Percentiles rank a stretch among this genome's conserved stretches.
phyloP scores from a whole-genome alignment of 2,888 invertebrate genomes.

The Busseola fusca region DNA sequence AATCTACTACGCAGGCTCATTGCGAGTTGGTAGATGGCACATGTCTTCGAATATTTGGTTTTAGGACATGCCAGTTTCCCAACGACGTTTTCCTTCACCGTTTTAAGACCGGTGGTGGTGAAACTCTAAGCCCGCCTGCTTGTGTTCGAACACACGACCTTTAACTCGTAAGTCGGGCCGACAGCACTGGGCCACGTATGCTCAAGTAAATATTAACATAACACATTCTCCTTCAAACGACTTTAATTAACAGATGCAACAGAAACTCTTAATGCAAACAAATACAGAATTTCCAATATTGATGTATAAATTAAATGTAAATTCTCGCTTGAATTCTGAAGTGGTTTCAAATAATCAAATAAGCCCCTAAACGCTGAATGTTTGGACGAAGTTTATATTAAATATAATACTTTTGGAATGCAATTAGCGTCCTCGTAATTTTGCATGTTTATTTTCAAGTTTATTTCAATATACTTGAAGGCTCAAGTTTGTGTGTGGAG shows the following conservation, averaged over 20 bases:
- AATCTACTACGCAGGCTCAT: not conserved
- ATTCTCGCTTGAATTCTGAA: slow-evolving; percentile 26
- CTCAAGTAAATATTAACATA: not conserved
- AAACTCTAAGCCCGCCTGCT: no score
- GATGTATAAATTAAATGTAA: slow-evolving; percentile 34
- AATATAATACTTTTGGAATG: slow-evolving; percentile 66
- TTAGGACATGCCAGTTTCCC: not conserved
- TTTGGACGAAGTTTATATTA: slow-evolving; percentile 51
- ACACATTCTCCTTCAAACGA: not conserved
- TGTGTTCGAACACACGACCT: not conserved
- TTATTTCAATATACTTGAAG: slow-evolving; percentile 71
- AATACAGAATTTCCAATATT: slow-evolving; percentile 29
- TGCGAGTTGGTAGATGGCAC: not conserved
- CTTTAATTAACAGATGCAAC: slow-evolving; percentile 14
- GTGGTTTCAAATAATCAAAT: slow-evolving; percentile 44
- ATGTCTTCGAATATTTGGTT: not conserved
- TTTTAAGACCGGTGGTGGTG: not conserved
- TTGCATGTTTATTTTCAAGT: slow-evolving; percentile 73
- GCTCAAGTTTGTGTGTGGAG: slow-evolving; percentile 33
- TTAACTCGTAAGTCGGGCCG: no score
- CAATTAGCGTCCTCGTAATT: slow-evolving; percentile 72
- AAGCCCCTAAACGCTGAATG: slow-evolving; percentile 19
- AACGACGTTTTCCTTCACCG: not conserved
- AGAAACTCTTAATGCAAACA: slow-evolving; percentile 23
- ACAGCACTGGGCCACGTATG: not conserved